Base-by-base conservation (phyloP, 2,797 vertebrate genomes). In the Darevskia nairensis region DNA sequence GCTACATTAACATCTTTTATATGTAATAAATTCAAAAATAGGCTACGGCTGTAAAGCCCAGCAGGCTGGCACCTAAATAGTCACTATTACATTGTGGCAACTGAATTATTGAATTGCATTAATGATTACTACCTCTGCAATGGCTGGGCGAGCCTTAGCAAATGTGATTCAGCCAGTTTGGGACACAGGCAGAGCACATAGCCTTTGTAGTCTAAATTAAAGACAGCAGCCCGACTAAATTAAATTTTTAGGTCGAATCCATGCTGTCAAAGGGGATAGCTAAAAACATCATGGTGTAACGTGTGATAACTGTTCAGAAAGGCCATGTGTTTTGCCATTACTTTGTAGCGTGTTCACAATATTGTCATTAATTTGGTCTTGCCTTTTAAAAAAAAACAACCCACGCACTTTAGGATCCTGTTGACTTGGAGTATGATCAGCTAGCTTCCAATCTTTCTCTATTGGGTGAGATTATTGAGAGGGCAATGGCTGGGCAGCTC, bases 11-110 rank as follows among this genome's bases (percentile, higher is more conserved):
- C 72, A 82, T 81, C 59, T 1, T 94, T 95, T 90, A 94, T 87
- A 90, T 89, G 86, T 84, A 92, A 89, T 90, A 94, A 93, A 93
- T 92, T 75, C 88, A 88, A 39, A 66, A 86, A 80, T 78, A 44
- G 15, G 59, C 72, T 92, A 64, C 59, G 82, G 90, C 21, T 74
- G 55, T 93, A 92, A 94, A 41, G 69, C 82, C 59, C 64, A 82
- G 35, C 69, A 93, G 81, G 59, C 23, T 86, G 35, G 29, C 69
- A 90, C 13, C 91, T 86, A 90, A 90, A 89, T 71, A 32, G 74
- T 89, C 46, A 89, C 61, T 66, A 87, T n/a, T 39, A 79, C 44
- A 29, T 86, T 15, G 90, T 84, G 84, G 61, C 11, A 69, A 68
- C 69, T 89, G 92, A 91, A 87, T 74, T 83, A 44, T 15, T 3